phyloP scores from a whole-genome alignment of 2,113 vertebrate species.

The Macrotus californicus region DNA sequence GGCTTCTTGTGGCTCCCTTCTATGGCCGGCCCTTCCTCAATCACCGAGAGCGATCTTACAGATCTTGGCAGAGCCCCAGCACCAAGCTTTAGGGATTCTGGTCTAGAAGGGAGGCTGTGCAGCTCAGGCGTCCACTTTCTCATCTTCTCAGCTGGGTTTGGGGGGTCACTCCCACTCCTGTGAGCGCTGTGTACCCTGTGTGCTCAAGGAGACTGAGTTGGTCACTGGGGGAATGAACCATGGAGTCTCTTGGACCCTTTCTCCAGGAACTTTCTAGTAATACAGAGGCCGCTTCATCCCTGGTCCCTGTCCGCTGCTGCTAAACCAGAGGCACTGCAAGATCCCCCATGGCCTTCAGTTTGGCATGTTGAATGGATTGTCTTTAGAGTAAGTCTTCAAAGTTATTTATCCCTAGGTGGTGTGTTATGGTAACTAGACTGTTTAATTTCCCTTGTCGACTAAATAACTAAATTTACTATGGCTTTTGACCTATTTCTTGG shows the following conservation, averaged over 20 bases:
- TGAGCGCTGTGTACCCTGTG: not conserved
- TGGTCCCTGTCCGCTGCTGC: not conserved
- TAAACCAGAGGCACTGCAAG: fast-evolving
- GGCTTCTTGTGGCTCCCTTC: not conserved
- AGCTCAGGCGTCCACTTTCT: not conserved
- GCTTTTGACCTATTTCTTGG: not conserved
- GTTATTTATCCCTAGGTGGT: not conserved
- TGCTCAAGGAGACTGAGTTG: not conserved
- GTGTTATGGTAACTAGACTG: not conserved
- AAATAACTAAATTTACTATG: not conserved
- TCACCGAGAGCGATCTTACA: not conserved
- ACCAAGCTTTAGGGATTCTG: not conserved
- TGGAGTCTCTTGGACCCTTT: not conserved
- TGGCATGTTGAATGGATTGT: not conserved
- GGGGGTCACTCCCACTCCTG: not conserved
- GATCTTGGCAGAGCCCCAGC: not conserved
- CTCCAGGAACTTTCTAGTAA: not conserved
- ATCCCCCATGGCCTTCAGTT: not conserved
- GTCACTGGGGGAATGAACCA: not conserved
- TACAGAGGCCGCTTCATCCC: not conserved
- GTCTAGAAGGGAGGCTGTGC: not conserved
- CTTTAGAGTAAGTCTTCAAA: not conserved
- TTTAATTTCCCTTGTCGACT: not conserved
- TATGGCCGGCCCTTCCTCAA: not conserved
- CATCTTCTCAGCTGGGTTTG: not conserved